phyloP scores from a whole-genome alignment of 2,888 invertebrate genomes.

The Cataglyphis albicans region DNA sequence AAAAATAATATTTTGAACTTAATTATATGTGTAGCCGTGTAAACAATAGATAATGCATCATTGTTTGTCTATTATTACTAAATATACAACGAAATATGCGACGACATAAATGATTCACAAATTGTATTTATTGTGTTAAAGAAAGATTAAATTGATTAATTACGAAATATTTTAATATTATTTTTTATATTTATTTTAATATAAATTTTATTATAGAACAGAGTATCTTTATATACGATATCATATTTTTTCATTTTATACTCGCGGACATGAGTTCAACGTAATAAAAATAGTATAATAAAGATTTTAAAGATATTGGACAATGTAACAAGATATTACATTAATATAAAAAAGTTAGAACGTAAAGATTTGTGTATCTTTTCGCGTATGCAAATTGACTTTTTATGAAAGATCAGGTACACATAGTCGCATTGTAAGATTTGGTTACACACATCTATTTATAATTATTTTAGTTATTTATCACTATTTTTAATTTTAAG shows the following conservation, averaged over 20 bases:
- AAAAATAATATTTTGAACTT: not conserved
- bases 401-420: not conserved
- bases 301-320: not conserved
- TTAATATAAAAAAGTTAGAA: not conserved
- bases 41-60: not conserved
- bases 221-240: not conserved
- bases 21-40: not conserved
- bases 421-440: not conserved
- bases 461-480: slow-evolving; percentile 1
- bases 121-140: not conserved
- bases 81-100: not conserved
- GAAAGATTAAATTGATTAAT: not conserved
- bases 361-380: not conserved
- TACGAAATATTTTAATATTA: not conserved
- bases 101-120: not conserved
- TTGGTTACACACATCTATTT: not conserved
- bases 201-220: not conserved
- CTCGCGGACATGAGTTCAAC: not conserved
- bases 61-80: not conserved
- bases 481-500: slow-evolving; percentile 1
- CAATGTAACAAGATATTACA: not conserved
- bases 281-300: not conserved
- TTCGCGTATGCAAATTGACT: not conserved
- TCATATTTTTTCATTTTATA: not conserved
- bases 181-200: slow-evolving; percentile 1